A percentile compares a stretch with the other conserved stretches of the same genome.
phyloP scores from a whole-genome alignment of 2,797 vertebrate genomes.

The Danio albolineatus region DNA sequence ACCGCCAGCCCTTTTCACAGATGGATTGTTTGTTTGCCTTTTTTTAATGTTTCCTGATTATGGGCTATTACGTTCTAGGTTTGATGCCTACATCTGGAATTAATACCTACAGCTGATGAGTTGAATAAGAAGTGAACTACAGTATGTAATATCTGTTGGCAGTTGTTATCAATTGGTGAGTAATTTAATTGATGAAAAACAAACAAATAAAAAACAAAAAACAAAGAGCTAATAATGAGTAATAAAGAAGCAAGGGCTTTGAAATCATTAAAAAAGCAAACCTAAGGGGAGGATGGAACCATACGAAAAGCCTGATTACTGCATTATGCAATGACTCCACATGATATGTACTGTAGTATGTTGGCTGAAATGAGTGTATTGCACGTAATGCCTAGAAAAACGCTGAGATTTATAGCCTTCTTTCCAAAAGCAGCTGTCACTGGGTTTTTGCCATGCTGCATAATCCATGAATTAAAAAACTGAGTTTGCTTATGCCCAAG shows the following conservation, averaged over 20 bases:
- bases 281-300: not conserved
- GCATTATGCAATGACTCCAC: not conserved
- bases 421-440: not conserved
- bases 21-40: slow-evolving; percentile 44
- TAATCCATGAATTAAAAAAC: slow-evolving; percentile 32
- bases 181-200: slow-evolving; percentile 17
- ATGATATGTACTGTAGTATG: too few species aligned
- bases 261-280: not conserved
- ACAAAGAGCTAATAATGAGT: not conserved
- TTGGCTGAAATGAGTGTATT: not conserved
- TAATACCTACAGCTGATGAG: slow-evolving; percentile 7
- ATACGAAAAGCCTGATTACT: not conserved
- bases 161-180: not conserved
- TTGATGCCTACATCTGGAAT: slow-evolving; percentile 13
- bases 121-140: slow-evolving; percentile 7
- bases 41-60: slow-evolving; percentile 5
- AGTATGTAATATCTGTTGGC: not conserved
- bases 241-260: not conserved
- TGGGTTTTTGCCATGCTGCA: not conserved
- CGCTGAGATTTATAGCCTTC: not conserved
- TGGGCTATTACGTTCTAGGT: slow-evolving; percentile 21
- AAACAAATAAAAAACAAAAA: slow-evolving; percentile 11
- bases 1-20: slow-evolving; percentile 21
- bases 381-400: not conserved
- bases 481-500: not conserved